A percentile compares a stretch with the other conserved stretches of the same genome.
phyloP scores from a whole-genome alignment of 1,140 invertebrate species.

The Anagrus nilaparvatae region DNA sequence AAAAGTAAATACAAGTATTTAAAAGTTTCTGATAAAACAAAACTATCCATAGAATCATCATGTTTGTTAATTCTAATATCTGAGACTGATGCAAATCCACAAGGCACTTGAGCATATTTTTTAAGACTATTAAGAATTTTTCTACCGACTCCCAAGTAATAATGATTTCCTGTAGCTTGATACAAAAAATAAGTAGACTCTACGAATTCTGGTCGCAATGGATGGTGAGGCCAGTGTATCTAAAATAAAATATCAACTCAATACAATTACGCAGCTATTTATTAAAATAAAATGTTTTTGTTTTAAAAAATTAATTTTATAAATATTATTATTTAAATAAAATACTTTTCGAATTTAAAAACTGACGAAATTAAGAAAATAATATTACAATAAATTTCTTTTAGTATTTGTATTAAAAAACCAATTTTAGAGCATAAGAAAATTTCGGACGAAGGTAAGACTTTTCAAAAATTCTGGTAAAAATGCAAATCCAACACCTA shows the following conservation, averaged over 20 bases:
- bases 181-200: conserved; percentile 98
- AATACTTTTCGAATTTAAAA: no score
- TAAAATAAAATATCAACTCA: conserved; percentile 35
- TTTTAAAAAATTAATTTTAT: no score
- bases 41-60: conserved; percentile 96
- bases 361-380: no score
- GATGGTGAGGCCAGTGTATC: conserved; percentile 97
- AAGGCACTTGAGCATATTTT: conserved; percentile 82
- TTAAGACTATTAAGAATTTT: conserved; percentile 85
- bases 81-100: conserved; percentile 93
- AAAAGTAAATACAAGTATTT: conserved; percentile 96
- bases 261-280: no score
- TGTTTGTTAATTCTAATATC: conserved; percentile 83
- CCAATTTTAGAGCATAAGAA: no score
- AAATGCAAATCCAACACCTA: no score
- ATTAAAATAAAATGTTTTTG: no score
- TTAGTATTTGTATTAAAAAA: no score
- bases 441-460: no score
- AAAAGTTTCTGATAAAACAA: conserved; percentile 94
- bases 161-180: conserved; percentile 86
- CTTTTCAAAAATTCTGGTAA: no score
- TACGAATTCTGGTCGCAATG: conserved; percentile 91
- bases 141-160: conserved; percentile 90
- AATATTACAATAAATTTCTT: no score
- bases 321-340: no score